Base-by-base conservation (phyloP, 2,797 vertebrate species). In the Danio jaintianensis region DNA sequence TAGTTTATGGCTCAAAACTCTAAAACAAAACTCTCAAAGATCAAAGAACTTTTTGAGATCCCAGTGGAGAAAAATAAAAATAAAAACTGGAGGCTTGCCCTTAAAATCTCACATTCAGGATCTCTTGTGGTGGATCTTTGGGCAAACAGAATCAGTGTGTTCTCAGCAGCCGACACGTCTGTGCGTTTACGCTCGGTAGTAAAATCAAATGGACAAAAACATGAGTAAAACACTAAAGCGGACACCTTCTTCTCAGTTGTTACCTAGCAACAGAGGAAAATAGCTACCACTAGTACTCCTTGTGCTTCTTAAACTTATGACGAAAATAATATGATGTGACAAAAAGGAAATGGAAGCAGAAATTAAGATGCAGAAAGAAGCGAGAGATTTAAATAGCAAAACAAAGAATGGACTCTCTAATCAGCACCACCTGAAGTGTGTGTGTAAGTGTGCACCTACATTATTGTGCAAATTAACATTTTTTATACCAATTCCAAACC, bases 221-320 rank as follows among this genome's bases (percentile, higher is more conserved):
- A 75, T 3, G 59, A 22, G 36, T 56, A 45, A 29, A 66, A n/a
- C 74, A 66, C 12, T 42, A 3, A 53, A 43, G 38, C 48, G 1
- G 62, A n/a, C n/a, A 1, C 22, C 52, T 18, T 10, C 20, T 16
- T 15, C 6, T 0, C 0, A 59, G 0, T 59, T 20, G 50, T 58
- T 69, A 69, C 52, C 29, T 69, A 69, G 64, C 53, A 78, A 59
- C 43, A 69, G 22, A 59, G 7, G 42, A 38, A 38, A 78, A 47
- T 55, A 67, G 40, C 62, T 67, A 38, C 18, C 15, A 4, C 15
- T 16, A 47, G 61, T 75, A 64, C 16, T 70, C 11, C 13, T 22
- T 1, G 2, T 48, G 43, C 40, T 52, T 7, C 6, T 53, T 68
- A 70, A 40, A 10, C 38, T 53, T 38, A 55, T 42, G n/a, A 42